A percentile compares a stretch with the other conserved stretches of the same genome.
phyloP scores from a whole-genome alignment of 1,140 invertebrate genomes.

The Chymomyza costata region DNA sequence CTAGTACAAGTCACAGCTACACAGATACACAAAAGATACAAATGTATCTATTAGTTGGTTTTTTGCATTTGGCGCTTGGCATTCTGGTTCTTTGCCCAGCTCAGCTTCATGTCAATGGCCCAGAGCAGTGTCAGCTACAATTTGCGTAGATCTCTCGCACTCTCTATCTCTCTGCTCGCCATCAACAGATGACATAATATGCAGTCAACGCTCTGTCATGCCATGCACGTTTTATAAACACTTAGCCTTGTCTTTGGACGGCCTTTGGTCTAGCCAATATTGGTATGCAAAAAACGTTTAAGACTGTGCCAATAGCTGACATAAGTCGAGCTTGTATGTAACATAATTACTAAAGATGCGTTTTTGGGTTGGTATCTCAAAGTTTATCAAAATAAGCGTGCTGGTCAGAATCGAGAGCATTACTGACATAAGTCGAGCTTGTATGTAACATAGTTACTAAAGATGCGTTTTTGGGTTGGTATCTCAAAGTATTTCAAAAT shows the following conservation, averaged over 20 bases:
- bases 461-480: too few relatives aligned
- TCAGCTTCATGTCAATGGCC: conserved; percentile 51
- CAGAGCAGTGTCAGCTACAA: conserved; percentile 30
- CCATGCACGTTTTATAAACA: conserved; percentile 55
- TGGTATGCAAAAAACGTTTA: conserved; percentile 35
- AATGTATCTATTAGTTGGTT: conserved; percentile 36
- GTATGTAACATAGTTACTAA: too few relatives aligned
- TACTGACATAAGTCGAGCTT: too few relatives aligned
- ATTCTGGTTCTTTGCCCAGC: conserved; percentile 10
- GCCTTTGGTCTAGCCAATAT: too few relatives aligned
- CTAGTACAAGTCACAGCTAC: conserved; percentile 21
- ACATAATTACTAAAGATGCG: too few relatives aligned
- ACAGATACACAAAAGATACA: conserved; percentile 44
- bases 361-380: too few relatives aligned
- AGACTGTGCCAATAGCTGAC: conserved; percentile 33
- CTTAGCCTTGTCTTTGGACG: conserved; percentile 14
- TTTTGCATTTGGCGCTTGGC: conserved; percentile 1
- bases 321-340: too few relatives aligned
- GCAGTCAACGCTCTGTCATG: conserved; percentile 34
- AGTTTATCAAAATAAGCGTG: too few relatives aligned
- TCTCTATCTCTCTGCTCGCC: conserved; percentile 21
- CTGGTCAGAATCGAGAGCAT: too few relatives aligned
- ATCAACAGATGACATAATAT: conserved; percentile 57
- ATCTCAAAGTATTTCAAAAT: too few relatives aligned
- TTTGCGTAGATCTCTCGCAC: conserved; percentile 1